Evolutionary conservation across 2,113 vertebrate species (phyloP), one percentile per base, ranked within the genome.

Genomic region (Elachura formosa): DNA sequence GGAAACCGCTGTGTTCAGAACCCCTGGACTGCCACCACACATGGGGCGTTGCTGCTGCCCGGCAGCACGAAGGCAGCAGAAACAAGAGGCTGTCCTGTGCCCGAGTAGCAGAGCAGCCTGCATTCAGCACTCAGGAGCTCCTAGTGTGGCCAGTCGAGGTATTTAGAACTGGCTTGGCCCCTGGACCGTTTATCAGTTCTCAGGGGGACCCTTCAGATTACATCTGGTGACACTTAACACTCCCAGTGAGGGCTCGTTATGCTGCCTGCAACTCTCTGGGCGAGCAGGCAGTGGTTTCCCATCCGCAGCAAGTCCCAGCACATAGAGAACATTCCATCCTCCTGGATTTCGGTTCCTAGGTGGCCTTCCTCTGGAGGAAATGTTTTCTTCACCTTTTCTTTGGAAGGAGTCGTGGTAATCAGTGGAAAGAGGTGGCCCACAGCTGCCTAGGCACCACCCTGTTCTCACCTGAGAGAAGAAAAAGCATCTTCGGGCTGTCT

Each of bases 201-300:
- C 67, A 69, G 74, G 29, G 62, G 21, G 38, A 49, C 45, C 25
- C 21, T 84, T 68, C 69, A 75, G 52, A 64, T 85, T 52, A 72
- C 48, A 31, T 33, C 40, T 68, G 69, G 15, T 87, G 86, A 84
- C 0, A 3, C 72, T 87, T 72, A 72, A 7, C 76, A 20, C 64
- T 82, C 78, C 0, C 0, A 59, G 28, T 19, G 31, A 71, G 40
- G 29, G 49, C 56, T 89, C 77, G 87, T 94, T 90, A 58, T 29
- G 69, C 56, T 78, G 36, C 33, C 52, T 63, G 56, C 56, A 48
- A n/a, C 40, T 84, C 48, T 64, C 29, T 36, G 56, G 45, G 23
- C 18, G 29, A 38, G 75, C 64, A 89, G 83, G 86, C 80, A 92
- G 81, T 91, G 92, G 49, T 96, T 96, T 93, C 49, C 74, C 66